Evolutionary conservation across 2,888 invertebrate species (phyloP).

Genomic region (Caenorhabditis doughertyi): DNA sequence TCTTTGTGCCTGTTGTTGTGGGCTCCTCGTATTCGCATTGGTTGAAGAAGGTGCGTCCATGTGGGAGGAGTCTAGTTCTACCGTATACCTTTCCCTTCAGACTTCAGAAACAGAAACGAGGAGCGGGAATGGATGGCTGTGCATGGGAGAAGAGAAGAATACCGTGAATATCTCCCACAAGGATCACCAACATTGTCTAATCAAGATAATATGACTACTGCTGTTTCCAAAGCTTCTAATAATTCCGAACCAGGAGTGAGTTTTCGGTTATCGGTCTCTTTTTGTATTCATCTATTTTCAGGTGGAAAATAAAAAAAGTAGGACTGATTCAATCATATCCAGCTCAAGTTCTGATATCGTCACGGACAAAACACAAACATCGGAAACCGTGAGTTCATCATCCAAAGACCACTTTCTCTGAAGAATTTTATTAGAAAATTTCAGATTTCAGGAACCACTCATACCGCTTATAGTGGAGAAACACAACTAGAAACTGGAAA

Average conservation of each 20-base stretch:
- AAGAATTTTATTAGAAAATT: slow-evolving; percentile 11
- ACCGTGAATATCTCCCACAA: background rate
- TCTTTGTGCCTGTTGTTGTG: slow-evolving; percentile 42
- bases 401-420: background rate
- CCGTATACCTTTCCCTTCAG: slow-evolving; percentile 32
- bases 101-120: slow-evolving; percentile 50
- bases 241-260: background rate
- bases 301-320: background rate
- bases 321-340: background rate
- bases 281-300: background rate
- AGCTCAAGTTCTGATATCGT: background rate
- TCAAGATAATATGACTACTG: background rate
- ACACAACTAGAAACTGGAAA: background rate
- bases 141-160: slow-evolving; percentile 14
- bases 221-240: background rate
- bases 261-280: background rate
- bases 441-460: slow-evolving; percentile 64
- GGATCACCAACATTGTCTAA: background rate
- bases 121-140: slow-evolving; percentile 50
- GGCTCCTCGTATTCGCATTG: slow-evolving; percentile 29
- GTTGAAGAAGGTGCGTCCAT: slow-evolving; percentile 49
- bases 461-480: background rate
- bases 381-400: slow-evolving; percentile 37
- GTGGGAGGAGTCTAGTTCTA: background rate
- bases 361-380: slow-evolving; percentile 26